These are phyloP conservation scores for Apostichopus californicus DNA, from an alignment of 35 echinoderm and acorn worm species.

Conservation along the genomic window DNA sequence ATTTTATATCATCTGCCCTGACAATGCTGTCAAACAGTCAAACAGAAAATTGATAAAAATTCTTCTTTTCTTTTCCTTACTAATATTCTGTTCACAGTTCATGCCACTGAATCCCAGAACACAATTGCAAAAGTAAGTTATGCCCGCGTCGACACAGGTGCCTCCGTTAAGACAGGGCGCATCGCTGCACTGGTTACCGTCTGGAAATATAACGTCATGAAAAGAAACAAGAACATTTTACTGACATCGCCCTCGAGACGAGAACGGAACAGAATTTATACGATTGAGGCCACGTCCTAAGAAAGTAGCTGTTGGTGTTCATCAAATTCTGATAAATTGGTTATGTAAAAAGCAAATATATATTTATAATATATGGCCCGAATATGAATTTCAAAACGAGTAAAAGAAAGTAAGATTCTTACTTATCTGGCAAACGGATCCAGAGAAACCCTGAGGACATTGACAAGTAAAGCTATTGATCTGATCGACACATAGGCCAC, in stretches of 20 bases:
- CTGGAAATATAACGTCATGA: not conserved
- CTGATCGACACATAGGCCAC: conserved; percentile 49
- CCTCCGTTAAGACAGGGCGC: conserved; percentile 35
- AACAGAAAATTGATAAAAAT: no score
- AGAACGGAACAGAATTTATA: no score
- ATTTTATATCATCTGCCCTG: no score
- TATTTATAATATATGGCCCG: no score
- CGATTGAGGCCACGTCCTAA: no score
- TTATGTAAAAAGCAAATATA: no score
- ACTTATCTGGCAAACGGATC: conserved; percentile 34
- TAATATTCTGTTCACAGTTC: conserved; percentile 58
- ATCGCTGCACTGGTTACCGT: not conserved
- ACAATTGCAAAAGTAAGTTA: conserved; percentile 16
- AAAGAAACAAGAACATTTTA: not conserved
- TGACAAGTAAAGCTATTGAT: conserved; percentile 59
- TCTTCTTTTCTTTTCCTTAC: not conserved
- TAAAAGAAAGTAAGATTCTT: not conserved
- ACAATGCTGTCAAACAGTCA: no score
- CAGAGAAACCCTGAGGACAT: conserved; percentile 43
- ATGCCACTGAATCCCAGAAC: conserved; percentile 25
- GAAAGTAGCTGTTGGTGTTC: no score
- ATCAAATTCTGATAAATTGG: no score
- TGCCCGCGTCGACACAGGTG: not conserved
- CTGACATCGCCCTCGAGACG: no score
- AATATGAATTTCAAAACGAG: no score